phyloP scores from a whole-genome alignment of 2,888 invertebrate genomes.

The Ichneumon xanthorius region DNA sequence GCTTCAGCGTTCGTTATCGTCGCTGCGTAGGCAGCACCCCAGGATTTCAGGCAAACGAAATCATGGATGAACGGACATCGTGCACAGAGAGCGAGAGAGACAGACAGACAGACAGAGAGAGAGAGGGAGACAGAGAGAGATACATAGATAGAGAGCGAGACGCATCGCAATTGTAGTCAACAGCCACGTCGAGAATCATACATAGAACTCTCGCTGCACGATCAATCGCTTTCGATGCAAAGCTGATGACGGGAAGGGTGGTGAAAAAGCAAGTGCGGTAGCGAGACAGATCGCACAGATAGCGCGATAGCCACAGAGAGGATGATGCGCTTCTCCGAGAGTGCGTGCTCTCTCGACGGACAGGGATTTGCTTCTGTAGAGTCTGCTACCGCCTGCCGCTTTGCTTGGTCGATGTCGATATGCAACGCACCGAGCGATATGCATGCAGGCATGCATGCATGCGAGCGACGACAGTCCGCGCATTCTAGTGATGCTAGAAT shows the following conservation, averaged over 20 bases:
- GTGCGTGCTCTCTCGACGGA: conserved; percentile 40
- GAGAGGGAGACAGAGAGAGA: not conserved
- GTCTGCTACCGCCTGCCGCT: conserved; percentile 21
- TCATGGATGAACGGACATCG: no score
- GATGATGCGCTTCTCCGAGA: conserved; percentile 27
- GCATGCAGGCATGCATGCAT: conserved; percentile 45
- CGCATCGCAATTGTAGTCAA: conserved; percentile 35
- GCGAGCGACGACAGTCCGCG: conserved; percentile 23
- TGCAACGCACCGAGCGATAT: conserved; percentile 49
- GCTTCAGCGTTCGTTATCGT: no score
- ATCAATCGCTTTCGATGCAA: conserved; percentile 59
- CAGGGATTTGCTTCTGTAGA: conserved; percentile 34
- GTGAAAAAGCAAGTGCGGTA: no score
- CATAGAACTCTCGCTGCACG: conserved; percentile 40
- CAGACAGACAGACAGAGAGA: no score
- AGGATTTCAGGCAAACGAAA: no score
- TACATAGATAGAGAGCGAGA: no score
- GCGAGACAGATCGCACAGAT: no score
- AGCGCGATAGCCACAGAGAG: not conserved
- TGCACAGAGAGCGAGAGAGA: no score
- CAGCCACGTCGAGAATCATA: conserved; percentile 45
- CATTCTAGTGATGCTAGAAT: conserved; percentile 39
- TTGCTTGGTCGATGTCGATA: conserved; percentile 48
- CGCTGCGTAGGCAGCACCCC: no score
- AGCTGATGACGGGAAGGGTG: conserved; percentile 42